Conservation (phyloP, 2,888 invertebrate genomes). For the Miltochrista miniata region DNA sequence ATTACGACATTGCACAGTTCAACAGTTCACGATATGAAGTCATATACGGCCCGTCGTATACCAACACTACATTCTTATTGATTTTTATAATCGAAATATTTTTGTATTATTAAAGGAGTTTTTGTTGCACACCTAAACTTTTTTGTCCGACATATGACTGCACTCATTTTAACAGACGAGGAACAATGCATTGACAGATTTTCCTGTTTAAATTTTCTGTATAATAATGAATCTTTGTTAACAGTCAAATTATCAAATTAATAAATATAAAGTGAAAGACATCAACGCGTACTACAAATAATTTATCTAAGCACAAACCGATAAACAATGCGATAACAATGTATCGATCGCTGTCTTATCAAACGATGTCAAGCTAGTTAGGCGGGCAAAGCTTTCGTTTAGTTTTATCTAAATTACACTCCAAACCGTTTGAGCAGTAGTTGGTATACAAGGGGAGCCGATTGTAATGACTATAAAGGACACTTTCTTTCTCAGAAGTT, state of each 20-base stretch:
- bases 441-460: slow-evolving; percentile 59
- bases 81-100: slow-evolving; percentile 1
- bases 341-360: slow-evolving; percentile 71
- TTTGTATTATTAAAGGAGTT: background rate
- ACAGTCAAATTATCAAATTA: background rate
- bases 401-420: slow-evolving; percentile 14
- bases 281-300: slow-evolving; percentile 71
- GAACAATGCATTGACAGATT: too few relatives aligned
- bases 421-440: slow-evolving; percentile 38
- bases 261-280: slow-evolving; percentile 62
- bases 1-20: slow-evolving; percentile 79
- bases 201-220: too few relatives aligned
- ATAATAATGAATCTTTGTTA: background rate
- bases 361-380: slow-evolving; percentile 45
- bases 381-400: slow-evolving; percentile 50
- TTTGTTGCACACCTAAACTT: background rate
- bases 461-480: slow-evolving; percentile 64
- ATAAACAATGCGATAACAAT: slow-evolving; percentile 59
- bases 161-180: too few relatives aligned
- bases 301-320: slow-evolving; percentile 62
- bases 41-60: slow-evolving; percentile 49
- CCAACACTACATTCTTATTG: slow-evolving; percentile 42
- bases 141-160: background rate
- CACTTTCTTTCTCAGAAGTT: slow-evolving; percentile 71
- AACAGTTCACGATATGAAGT: slow-evolving; percentile 71